Conservation (phyloP, 2,797 vertebrate species). For the Arrhamphus sclerolepis region DNA sequence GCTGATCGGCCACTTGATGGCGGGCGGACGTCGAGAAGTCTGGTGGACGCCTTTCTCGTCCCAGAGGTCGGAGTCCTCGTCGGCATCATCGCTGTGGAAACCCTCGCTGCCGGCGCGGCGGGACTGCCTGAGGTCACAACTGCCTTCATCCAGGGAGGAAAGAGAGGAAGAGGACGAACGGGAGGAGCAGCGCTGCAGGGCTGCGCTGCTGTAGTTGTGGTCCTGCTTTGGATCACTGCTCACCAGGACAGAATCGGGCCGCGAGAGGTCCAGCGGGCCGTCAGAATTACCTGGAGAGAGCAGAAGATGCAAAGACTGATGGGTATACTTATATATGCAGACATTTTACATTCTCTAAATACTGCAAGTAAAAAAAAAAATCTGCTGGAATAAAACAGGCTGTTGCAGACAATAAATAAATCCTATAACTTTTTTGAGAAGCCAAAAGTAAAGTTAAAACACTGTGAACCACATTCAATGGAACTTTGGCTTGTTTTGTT, state of each 20-base stretch:
- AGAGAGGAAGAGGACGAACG: slow-evolving; percentile 86
- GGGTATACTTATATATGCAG: neutral
- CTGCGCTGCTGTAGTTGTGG: slow-evolving; percentile 96
- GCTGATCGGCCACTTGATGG: slow-evolving; percentile 78
- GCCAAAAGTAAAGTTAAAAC: slow-evolving; percentile 17
- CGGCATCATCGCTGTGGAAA: slow-evolving; percentile 85
- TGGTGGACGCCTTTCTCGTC: slow-evolving; percentile 78
- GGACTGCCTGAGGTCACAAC: slow-evolving; percentile 85
- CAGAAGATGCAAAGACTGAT: slow-evolving; percentile 1
- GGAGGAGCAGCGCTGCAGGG: slow-evolving; percentile 89
- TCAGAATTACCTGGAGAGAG: slow-evolving; percentile 79
- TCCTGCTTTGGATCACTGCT: slow-evolving; percentile 94
- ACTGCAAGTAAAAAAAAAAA: too few species aligned
- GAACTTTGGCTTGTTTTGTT: slow-evolving; percentile 12
- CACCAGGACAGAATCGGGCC: slow-evolving; percentile 81
- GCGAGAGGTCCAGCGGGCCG: slow-evolving; percentile 84
- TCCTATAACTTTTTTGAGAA: neutral
- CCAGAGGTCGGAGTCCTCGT: slow-evolving; percentile 90
- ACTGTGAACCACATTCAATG: neutral
- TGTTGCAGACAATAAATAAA: neutral
- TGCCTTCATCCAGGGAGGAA: slow-evolving; percentile 91
- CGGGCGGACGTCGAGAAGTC: slow-evolving; percentile 58
- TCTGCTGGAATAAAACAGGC: too few species aligned
- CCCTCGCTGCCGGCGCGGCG: slow-evolving; percentile 91
- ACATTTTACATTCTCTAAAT: too few species aligned